Base-by-base conservation (phyloP, 2,888 invertebrate species). In the Agrenia bidenticulata region DNA sequence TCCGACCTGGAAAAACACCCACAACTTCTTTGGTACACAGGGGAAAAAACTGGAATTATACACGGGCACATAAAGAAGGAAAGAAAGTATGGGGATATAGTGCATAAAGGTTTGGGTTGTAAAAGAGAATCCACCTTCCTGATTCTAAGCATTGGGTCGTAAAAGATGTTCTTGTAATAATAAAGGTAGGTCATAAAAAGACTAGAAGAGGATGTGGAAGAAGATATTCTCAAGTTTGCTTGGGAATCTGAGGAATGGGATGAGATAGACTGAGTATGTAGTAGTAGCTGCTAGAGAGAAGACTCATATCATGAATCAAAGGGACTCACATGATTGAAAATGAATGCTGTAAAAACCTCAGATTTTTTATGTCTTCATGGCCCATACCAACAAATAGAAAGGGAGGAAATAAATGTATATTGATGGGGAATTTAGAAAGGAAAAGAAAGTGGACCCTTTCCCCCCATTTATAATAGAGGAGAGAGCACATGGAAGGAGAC, bases 1-100 rank as follows among this genome's bases (percentile, higher is more conserved):
- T 89, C 87, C 49, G 64, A 66, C 57, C 75, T 75, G 54, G 21
- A 45, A 32, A 11, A 32, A 32, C n/a, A n/a, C n/a, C n/a, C n/a
- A 32, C 5, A 7, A 32, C 11, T 32, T 32, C 32, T 32, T 32
- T 32, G 32, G 11, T 32, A 32, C 32, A 32, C 5, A 32, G 32
- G 11, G 32, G 4, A 11, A 32, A 32, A 55, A 55, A 45, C 13
- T 45, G 23, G 21, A 39, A 54, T 17, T 51, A 51, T 23, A 24
- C 23, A n/a, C 5, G 19, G 51, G 24, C 9, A 24, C 9, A 15
- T 17, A 9, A 15, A 23, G 51, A 5, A 2, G 24, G 24, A 15
- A 51, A 7, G 24, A 24, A 23, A 51, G 2, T 21, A 51, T 15
- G 19, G 49, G 7, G 11, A 49, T 9, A 17, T 11, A 49, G 49